phyloP scores from a whole-genome alignment of 2,888 invertebrate genomes.

The Koerneria pararmatus region DNA sequence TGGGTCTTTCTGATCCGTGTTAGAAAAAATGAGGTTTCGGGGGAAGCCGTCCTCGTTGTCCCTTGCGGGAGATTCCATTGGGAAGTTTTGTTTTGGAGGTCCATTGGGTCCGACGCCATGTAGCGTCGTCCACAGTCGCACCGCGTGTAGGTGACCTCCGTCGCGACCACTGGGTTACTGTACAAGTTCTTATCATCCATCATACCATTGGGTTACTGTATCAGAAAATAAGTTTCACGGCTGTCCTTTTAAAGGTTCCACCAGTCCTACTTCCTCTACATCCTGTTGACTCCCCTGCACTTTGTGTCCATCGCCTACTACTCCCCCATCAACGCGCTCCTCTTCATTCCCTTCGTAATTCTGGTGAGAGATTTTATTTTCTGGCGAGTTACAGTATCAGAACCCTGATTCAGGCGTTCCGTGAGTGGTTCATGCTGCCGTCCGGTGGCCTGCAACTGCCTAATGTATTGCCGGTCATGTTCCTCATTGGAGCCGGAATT shows the following conservation, averaged over 20 bases:
- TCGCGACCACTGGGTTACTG: too few relatives aligned
- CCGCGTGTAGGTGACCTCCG: too few relatives aligned
- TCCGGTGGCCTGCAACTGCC: not conserved
- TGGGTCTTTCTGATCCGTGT: too few relatives aligned
- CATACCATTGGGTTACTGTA: not conserved
- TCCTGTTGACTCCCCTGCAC: slow-evolving; percentile 61
- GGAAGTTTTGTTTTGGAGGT: too few relatives aligned
- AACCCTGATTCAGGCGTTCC: slow-evolving; percentile 27
- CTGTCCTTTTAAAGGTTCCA: too few relatives aligned
- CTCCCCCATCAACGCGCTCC: slow-evolving; percentile 42
- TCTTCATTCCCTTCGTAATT: slow-evolving; percentile 41
- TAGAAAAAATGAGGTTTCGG: too few relatives aligned
- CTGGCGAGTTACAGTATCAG: not conserved
- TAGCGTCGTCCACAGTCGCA: too few relatives aligned
- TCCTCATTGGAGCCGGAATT: too few relatives aligned
- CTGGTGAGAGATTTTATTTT: slow-evolving; percentile 30
- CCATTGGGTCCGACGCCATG: too few relatives aligned
- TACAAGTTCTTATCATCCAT: not conserved
- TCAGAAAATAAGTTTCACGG: too few relatives aligned
- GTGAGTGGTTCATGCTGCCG: slow-evolving; percentile 34
- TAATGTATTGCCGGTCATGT: not conserved
- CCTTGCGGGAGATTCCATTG: too few relatives aligned
- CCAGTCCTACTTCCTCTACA: slow-evolving; percentile 73
- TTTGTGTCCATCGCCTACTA: slow-evolving; percentile 54
- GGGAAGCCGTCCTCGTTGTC: too few relatives aligned